Conservation (phyloP, 30 jellyfish, hydroid and myxozoan species). For the Hydractinia symbiolongicarpus region DNA sequence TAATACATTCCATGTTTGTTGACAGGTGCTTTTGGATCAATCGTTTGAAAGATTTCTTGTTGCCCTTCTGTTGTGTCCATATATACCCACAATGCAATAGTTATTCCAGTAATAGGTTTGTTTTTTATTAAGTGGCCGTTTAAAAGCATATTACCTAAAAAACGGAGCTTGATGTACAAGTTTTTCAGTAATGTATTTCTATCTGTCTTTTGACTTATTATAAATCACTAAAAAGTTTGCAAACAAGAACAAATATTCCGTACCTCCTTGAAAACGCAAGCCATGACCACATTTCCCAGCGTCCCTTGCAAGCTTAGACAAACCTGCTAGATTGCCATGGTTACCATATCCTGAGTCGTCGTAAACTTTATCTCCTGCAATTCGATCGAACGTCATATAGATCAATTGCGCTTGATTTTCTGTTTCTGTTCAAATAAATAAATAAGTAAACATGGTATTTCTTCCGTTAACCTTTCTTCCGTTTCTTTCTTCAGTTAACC, state of each 20-base stretch:
- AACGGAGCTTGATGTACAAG: background rate
- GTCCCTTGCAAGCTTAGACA: constrained; percentile 86
- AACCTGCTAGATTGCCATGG: constrained; percentile 53
- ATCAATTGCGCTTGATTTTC: constrained; percentile 71
- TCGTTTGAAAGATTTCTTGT: constrained; percentile 82
- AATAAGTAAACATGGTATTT: background rate
- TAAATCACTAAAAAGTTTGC: background rate
- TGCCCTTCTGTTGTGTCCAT: constrained; percentile 78
- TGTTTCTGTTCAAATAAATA: constrained; percentile 4
- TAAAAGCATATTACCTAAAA: constrained; percentile 61
- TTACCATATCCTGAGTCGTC: constrained; percentile 84
- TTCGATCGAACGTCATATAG: constrained; percentile 78
- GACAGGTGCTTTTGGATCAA: constrained; percentile 67
- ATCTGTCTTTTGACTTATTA: background rate
- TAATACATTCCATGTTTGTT: constrained; percentile 91
- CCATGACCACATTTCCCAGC: constrained; percentile 98
- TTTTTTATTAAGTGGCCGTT: constrained; percentile 54
- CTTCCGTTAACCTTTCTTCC: too few relatives aligned
- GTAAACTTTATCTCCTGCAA: constrained; percentile 78
- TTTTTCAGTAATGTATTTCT: background rate
- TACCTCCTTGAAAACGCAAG: constrained; percentile 93
- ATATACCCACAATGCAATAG: constrained; percentile 78
- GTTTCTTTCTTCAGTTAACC: too few relatives aligned
- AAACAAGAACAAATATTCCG: background rate
- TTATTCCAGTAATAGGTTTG: constrained; percentile 67